A percentile compares a stretch with the other conserved stretches of the same genome.
phyloP scores from a whole-genome alignment of 2,888 invertebrate species.

The Harpalus rufipes region DNA sequence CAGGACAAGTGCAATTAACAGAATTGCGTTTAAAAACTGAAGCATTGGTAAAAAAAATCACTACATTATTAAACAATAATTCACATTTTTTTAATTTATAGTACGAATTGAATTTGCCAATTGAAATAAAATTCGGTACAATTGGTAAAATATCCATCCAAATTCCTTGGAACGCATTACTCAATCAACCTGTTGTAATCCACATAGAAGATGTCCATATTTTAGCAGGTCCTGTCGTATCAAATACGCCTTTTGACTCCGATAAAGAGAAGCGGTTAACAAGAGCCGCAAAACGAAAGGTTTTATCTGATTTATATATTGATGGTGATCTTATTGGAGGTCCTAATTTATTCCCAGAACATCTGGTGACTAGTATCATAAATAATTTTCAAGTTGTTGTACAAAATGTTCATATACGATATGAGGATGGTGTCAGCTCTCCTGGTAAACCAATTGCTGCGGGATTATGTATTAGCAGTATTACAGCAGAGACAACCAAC shows the following conservation, averaged over 20 bases:
- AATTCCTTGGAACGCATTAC: conserved; percentile 89
- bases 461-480: conserved; percentile 87
- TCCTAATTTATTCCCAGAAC: conserved; percentile 85
- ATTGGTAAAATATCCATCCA: conserved; percentile 86
- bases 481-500: conserved; percentile 90
- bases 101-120: conserved; percentile 89
- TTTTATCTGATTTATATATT: conserved; percentile 83
- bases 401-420: conserved; percentile 88
- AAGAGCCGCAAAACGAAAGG: conserved; percentile 86
- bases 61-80: conserved; percentile 1
- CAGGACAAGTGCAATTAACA: conserved; percentile 87
- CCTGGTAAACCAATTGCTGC: conserved; percentile 84
- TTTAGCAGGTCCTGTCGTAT: conserved; percentile 87
- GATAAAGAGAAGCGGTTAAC: conserved; percentile 86
- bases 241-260: conserved; percentile 83
- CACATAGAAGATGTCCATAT: conserved; percentile 88
- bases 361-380: conserved; percentile 86
- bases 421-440: conserved; percentile 86
- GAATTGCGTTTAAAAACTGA: conserved; percentile 89
- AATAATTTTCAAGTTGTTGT: conserved; percentile 87
- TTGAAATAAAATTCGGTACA: conserved; percentile 89
- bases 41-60: conserved; percentile 83
- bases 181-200: conserved; percentile 85
- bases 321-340: conserved; percentile 81
- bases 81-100: conserved; percentile 76